Percentiles rank a stretch among this genome's conserved stretches.
Evolutionary conservation across 2,113 vertebrate species (phyloP).

Genomic region (Psephotus haematonotus): DNA sequence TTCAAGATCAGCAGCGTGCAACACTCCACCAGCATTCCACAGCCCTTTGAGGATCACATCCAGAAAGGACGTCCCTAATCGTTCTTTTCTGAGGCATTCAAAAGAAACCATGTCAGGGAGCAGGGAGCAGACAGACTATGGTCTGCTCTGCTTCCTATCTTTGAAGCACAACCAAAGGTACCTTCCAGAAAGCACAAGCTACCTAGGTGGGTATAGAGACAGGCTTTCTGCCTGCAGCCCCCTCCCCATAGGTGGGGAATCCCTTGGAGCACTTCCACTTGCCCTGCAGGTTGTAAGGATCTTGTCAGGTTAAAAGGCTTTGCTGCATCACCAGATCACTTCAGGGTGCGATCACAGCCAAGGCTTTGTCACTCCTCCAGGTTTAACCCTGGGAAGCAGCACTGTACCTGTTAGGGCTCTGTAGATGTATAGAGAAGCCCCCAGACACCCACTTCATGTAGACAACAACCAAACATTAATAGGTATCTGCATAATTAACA

Average conservation of each 20-base stretch:
- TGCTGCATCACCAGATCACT: neutral
- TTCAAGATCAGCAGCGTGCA: neutral
- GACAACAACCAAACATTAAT: neutral
- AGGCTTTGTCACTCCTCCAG: neutral
- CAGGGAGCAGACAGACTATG: neutral
- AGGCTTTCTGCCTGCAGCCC: neutral
- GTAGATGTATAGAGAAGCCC: neutral
- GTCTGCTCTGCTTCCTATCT: neutral
- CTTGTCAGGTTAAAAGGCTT: neutral
- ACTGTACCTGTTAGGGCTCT: neutral
- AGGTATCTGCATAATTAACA: neutral
- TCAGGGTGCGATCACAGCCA: neutral
- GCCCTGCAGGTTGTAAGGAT: neutral
- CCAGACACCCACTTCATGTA: too few relatives aligned
- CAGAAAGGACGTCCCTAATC: neutral
- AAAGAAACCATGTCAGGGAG: too few relatives aligned
- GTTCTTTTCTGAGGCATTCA: neutral
- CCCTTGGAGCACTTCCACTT: accelerated
- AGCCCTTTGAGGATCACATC: neutral
- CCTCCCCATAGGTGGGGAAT: neutral
- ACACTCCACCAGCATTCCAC: neutral
- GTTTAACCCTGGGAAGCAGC: neutral
- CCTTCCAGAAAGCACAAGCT: neutral
- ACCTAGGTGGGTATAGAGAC: neutral
- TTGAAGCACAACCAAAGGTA: neutral